A percentile compares a stretch with the other conserved stretches of the same genome.
phyloP scores from a whole-genome alignment of 2,113 vertebrate genomes.

The Tursiops truncatus region DNA sequence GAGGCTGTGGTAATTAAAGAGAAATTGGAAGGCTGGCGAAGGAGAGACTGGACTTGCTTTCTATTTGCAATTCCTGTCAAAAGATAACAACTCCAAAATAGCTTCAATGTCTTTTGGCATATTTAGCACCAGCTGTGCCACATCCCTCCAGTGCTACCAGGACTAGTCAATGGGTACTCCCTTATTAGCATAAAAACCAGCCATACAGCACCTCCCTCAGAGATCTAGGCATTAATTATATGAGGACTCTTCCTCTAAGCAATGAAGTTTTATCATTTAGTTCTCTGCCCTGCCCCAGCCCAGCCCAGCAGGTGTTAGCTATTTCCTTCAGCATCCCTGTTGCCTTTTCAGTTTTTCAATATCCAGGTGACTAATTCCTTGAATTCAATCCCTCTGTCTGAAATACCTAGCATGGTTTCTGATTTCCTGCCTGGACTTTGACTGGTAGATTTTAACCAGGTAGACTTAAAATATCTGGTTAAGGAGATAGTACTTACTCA shows the following conservation, averaged over 20 bases:
- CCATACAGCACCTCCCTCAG: neutral
- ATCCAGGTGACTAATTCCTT: conserved; percentile 6
- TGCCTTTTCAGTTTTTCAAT: conserved; percentile 13
- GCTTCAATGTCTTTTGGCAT: neutral
- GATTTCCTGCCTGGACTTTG: conserved; percentile 15
- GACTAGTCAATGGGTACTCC: neutral
- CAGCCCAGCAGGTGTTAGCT: neutral
- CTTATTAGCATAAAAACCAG: neutral
- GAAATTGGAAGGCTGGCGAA: neutral
- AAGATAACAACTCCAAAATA: neutral
- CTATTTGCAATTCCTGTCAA: neutral
- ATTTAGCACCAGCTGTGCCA: neutral
- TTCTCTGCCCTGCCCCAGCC: too few relatives aligned
- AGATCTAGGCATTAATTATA: neutral
- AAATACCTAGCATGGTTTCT: conserved; percentile 36
- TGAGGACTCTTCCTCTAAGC: neutral
- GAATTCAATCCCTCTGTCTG: neutral
- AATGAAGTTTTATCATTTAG: neutral
- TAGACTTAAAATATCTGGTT: neutral
- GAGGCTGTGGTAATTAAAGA: neutral
- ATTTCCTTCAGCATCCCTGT: neutral
- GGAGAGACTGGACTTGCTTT: neutral
- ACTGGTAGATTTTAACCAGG: conserved; percentile 33
- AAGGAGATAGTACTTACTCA: neutral
- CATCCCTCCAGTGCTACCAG: neutral